Evolutionary conservation across 1,140 invertebrate species (phyloP), one percentile per base, ranked within the genome.

Genomic region (Solen grandis): DNA sequence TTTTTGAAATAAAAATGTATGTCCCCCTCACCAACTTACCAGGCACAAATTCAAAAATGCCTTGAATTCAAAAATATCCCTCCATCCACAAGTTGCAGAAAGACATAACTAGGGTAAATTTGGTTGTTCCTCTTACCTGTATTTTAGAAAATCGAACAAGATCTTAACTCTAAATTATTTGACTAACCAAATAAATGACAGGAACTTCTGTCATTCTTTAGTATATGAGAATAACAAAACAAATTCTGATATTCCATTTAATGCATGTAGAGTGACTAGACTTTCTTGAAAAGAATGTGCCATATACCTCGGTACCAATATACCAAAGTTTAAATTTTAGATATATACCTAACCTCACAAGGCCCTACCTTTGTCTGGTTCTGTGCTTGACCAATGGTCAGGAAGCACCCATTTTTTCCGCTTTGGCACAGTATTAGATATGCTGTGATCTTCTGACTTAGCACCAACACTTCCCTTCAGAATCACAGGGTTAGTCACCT

Each of bases 321-420:
- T n/a, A n/a, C n/a, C n/a, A n/a, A n/a, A n/a, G n/a, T n/a, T n/a
- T n/a, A n/a, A n/a, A n/a, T n/a, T n/a, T n/a, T n/a, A 63, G 22
- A 19, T 27, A 4, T 62, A 5, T 31, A 13, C 31, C n/a, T 29
- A 31, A 33, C 19, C 10, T 16, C 8, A 22, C 29, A 38, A 75
- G 41, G 50, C 36, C 59, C 73, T 57, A 54, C 41, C 19, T 31
- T 62, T 22, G 2, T 35, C 19, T 46, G 41, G 3, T 68, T 22
- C 35, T 73, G 68, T 50, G 5, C n/a, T 3, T 22, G 68, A 60
- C 68, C 77, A 80, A 65, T 52, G 29, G 36, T 73, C 66, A 33
- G 77, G 68, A 13, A 72, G 38, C 13, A 72, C 36, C 77, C 77
- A 80, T 65, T 80, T 80, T 35, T 73, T 80, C 27, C 77, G 52